These are phyloP conservation scores for Ataeniobius toweri DNA, from an alignment of 2,797 vertebrate species.

Conservation along the genomic window DNA sequence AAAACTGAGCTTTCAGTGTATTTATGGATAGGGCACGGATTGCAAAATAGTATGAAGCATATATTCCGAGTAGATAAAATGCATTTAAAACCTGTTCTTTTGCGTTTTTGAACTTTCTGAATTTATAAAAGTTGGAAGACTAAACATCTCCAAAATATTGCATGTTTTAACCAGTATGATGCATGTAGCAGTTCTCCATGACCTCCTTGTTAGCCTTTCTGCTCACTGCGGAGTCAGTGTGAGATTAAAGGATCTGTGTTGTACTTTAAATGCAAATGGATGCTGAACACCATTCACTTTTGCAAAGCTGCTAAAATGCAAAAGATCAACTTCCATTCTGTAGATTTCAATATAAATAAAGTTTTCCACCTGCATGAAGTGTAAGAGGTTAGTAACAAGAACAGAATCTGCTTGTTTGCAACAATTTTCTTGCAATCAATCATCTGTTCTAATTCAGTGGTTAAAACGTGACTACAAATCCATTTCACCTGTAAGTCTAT, in stretches of 20 bases:
- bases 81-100: not conserved
- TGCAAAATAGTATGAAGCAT: no score
- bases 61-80: not conserved
- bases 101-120: not conserved
- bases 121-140: not conserved
- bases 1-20: not conserved
- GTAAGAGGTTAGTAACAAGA: not conserved
- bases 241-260: not conserved
- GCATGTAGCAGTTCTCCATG: no score
- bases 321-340: not conserved
- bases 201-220: no score
- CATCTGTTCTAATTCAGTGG: not conserved
- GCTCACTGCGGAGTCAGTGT: no score
- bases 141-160: not conserved
- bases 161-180: not conserved
- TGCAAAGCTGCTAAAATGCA: not conserved
- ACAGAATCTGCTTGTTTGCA: not conserved
- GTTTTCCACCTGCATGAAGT: no score
- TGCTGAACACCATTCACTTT: not conserved
- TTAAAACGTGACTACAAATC: not conserved
- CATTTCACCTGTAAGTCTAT: not conserved
- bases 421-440: no score
- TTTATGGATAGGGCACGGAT: not conserved
- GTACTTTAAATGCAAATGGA: not conserved
- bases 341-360: not conserved